Evolutionary conservation across 2,113 vertebrate genomes (phyloP).

Genomic region (Numenius arquata): DNA sequence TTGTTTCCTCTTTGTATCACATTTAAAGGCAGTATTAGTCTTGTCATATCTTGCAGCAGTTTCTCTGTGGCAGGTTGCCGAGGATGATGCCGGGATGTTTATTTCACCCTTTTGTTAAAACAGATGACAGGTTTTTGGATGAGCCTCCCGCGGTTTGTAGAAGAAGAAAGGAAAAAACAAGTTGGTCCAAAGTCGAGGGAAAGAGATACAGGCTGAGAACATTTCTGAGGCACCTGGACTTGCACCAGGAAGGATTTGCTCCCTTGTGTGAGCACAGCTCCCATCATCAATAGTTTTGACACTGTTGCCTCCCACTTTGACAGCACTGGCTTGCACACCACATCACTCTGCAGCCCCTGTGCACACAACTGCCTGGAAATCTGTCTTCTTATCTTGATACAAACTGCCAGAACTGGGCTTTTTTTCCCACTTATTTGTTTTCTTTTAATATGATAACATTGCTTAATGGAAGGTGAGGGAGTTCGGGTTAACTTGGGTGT

Average conservation of each 20-base stretch:
- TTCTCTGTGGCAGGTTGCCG: constrained; percentile 37
- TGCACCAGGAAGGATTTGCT: constrained; percentile 20
- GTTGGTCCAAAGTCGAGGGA: neutral
- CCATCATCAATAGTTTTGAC: neutral
- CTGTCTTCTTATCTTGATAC: neutral
- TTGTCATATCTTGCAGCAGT: constrained; percentile 53
- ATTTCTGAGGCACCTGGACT: constrained; percentile 26
- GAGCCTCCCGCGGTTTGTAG: neutral
- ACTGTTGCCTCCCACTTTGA: neutral
- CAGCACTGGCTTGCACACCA: neutral
- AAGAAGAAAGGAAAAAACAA: constrained; percentile 19
- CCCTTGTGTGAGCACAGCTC: neutral
- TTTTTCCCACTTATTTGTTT: neutral
- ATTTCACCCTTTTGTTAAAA: constrained; percentile 46
- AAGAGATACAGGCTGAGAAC: neutral
- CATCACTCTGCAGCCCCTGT: neutral
- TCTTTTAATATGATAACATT: constrained; percentile 19
- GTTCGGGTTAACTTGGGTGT: neutral
- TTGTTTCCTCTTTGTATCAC: neutral
- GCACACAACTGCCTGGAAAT: constrained; percentile 4
- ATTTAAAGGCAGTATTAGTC: constrained; percentile 5
- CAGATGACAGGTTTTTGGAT: constrained; percentile 54
- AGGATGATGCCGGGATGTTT: constrained; percentile 50
- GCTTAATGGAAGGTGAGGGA: neutral
- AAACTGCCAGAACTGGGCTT: neutral